Evolutionary conservation across 1,140 invertebrate species (phyloP), one percentile per base, ranked within the genome.

Genomic region (Bombus turneri): DNA sequence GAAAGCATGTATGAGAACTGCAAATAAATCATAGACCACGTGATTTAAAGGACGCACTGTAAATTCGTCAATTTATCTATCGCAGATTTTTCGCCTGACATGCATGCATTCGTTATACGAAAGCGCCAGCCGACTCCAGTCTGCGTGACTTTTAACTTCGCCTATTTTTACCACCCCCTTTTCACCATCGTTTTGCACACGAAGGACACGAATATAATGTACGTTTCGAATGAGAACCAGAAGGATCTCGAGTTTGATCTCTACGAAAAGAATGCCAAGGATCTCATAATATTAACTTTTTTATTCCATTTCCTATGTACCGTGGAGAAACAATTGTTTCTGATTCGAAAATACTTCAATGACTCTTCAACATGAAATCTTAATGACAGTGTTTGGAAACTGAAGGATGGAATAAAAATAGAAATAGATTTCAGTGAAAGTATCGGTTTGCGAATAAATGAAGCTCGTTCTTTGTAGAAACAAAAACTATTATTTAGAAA

Each of bases 21-120:
- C 12, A 18, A 69, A 39, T 83, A 83, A 83, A 83, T 78, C 82
- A 83, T 69, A 71, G 28, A 13, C 47, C 10, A 66, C 66, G 47
- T 43, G 82, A 84, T 79, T 84, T 79, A 84, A 79, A 34, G 22
- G 64, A 69, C 82, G 53, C 82, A 53, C 13, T 71, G 74, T 83
- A 84, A 84, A 84, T 84, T 79, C 25, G 47, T 75, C 75, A 71
- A 84, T 84, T 84, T 84, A 84, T 84, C 53, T 79, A 84, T 84
- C 82, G 66, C 82, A 15, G 53, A 77, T 28, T 59, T 57, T 84
- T 84, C 64, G 82, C 75, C 75, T 84, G 82, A 84, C 75, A 53
- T 39, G 75, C 66, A 69, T 64, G 76, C 82, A 47, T 84, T 84
- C 68, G 75, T 84, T 84, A 84, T 59, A 22, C 31, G 62, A 79